These are phyloP conservation scores for Ascaphus truei DNA, from an alignment of 2,113 vertebrate species.

Conservation along the genomic window DNA sequence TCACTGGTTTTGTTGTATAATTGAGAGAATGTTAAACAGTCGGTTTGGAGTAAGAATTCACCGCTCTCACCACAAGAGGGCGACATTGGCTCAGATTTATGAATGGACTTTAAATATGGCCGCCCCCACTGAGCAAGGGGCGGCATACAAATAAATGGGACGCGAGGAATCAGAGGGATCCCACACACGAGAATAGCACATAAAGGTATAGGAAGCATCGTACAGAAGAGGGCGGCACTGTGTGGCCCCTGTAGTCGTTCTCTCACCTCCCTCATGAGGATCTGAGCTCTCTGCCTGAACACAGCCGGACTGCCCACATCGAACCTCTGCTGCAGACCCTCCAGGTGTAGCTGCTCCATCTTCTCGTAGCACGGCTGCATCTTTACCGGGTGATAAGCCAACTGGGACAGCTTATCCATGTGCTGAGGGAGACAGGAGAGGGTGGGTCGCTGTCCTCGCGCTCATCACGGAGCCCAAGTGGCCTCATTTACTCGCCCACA, in stretches of 20 bases:
- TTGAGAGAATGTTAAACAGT: too few relatives aligned
- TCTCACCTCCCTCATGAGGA: conserved; percentile 91
- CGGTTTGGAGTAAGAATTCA: too few relatives aligned
- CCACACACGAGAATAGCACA: too few relatives aligned
- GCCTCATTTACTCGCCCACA: not conserved
- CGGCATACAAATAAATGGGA: too few relatives aligned
- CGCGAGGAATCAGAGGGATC: too few relatives aligned
- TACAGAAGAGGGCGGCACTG: not conserved
- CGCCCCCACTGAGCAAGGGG: too few relatives aligned
- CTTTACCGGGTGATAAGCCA: conserved; percentile 93
- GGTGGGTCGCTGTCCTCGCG: not conserved
- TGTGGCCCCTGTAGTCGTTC: not conserved
- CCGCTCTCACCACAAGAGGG: too few relatives aligned
- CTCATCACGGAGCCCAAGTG: accelerated
- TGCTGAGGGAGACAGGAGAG: conserved; percentile 58
- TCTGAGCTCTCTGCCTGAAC: conserved; percentile 91
- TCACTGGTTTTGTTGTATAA: too few relatives aligned
- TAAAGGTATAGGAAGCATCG: not conserved
- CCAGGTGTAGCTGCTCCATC: conserved; percentile 86
- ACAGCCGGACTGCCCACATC: conserved; percentile 83
- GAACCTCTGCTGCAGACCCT: conserved; percentile 91
- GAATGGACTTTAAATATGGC: too few relatives aligned
- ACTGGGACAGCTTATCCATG: conserved; percentile 90
- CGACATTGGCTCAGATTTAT: too few relatives aligned
- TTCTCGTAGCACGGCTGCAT: conserved; percentile 93